Conservation (phyloP, 2,113 vertebrate species). For the Dinomys branickii region DNA sequence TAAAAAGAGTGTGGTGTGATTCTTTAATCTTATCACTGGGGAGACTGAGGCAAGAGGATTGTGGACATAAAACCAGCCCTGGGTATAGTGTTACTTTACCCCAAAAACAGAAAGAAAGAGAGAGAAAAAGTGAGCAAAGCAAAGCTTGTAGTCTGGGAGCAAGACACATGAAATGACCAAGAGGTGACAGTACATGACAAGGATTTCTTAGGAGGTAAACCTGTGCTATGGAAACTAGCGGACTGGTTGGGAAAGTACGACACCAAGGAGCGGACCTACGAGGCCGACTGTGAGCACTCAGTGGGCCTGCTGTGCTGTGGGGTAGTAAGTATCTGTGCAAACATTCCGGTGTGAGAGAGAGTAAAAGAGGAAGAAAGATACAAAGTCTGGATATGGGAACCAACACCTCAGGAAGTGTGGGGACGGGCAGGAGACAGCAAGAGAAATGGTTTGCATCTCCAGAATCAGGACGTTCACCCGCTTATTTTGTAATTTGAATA, state of each 20-base stretch:
- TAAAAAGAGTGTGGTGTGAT: not conserved
- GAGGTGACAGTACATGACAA: not conserved
- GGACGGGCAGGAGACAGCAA: not conserved
- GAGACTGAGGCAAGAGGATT: not conserved
- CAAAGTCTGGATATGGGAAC: not conserved
- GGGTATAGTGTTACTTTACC: not conserved
- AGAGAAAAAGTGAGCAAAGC: not conserved
- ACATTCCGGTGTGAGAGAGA: not conserved
- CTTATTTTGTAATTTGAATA: conserved; percentile 48
- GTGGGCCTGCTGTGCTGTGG: not conserved
- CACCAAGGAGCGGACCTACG: not conserved
- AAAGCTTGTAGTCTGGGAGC: not conserved
- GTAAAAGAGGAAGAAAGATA: not conserved
- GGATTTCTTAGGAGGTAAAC: not conserved
- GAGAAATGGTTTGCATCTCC: not conserved
- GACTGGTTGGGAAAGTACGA: not conserved
- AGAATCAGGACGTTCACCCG: not conserved
- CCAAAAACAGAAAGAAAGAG: not conserved
- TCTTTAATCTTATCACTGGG: not conserved
- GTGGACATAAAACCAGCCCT: not conserved
- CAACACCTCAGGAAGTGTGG: not conserved
- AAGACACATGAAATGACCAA: not conserved
- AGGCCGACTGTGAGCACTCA: not conserved
- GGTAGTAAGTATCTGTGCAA: not conserved
- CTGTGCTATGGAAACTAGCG: not conserved